phyloP scores from a whole-genome alignment of 2,113 vertebrate genomes.

The Potamarius usumacintae region DNA sequence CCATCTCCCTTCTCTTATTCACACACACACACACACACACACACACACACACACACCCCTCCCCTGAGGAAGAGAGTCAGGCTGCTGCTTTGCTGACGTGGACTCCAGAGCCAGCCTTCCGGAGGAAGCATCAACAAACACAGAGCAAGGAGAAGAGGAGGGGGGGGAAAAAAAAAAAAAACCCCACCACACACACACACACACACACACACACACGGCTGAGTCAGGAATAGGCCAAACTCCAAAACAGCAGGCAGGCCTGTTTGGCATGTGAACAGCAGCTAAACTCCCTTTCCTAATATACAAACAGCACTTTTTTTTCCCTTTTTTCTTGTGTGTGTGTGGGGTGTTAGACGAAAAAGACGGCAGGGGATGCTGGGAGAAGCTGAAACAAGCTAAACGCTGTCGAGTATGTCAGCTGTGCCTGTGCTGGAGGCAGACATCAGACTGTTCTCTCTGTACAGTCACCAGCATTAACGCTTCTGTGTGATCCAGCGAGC shows the following conservation, averaged over 20 bases:
- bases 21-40: conserved; percentile 3
- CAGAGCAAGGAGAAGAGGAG: conserved; percentile 31
- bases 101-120: conserved; percentile 66
- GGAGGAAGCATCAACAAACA: conserved; percentile 57
- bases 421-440: conserved; percentile 1
- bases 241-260: conserved; percentile 31
- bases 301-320: conserved; percentile 8
- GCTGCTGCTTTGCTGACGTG: conserved; percentile 71
- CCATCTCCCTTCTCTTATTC: conserved; percentile 16
- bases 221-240: conserved; percentile 38
- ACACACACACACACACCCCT: not conserved
- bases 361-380: not conserved
- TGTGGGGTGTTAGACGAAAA: not conserved
- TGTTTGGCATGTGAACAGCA: conserved; percentile 35
- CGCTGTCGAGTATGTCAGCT: conserved; percentile 7
- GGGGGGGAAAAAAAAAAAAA: not conserved
- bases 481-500: not conserved
- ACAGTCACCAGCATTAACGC: not conserved
- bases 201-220: not conserved
- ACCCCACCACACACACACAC: not conserved
- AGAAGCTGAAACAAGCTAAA: conserved; percentile 22
- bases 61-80: conserved; percentile 26
- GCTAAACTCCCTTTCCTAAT: conserved; percentile 15
- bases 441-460: not conserved
- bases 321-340: not conserved